Conservation (phyloP, 1,140 invertebrate genomes). For the Galleria mellonella region DNA sequence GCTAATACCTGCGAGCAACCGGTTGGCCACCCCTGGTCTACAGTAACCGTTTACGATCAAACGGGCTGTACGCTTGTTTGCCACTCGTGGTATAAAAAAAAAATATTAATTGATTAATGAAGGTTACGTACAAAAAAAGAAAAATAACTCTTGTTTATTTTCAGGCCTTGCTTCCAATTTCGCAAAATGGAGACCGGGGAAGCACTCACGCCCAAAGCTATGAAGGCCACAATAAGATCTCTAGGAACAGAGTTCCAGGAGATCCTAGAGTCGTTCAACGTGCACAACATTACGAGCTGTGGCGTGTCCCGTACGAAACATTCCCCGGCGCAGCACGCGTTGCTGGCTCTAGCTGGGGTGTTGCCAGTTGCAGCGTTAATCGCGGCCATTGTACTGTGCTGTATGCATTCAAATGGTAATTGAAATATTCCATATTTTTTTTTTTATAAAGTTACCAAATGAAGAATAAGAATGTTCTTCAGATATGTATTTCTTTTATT, state of each 20-base stretch:
- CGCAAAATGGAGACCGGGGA: constrained; percentile 43
- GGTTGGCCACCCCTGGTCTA: no score
- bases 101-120: no score
- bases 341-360: constrained; percentile 35
- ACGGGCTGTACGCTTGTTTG: no score
- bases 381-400: constrained; percentile 38
- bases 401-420: constrained; percentile 45
- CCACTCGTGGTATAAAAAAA: no score
- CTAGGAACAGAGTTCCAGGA: constrained; percentile 38
- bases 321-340: constrained; percentile 28
- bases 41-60: no score
- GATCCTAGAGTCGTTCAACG: constrained; percentile 33
- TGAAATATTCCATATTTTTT: constrained; percentile 4
- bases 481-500: not conserved
- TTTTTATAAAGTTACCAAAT: not conserved
- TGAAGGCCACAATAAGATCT: constrained; percentile 40
- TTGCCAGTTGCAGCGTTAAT: constrained; percentile 41
- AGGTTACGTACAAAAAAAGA: no score
- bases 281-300: constrained; percentile 43
- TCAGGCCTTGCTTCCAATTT: constrained; percentile 60
- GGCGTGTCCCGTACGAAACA: constrained; percentile 22
- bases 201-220: constrained; percentile 46
- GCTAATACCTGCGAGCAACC: no score
- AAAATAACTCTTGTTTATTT: constrained; percentile 1
- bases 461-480: not conserved